phyloP scores from a whole-genome alignment of 2,888 invertebrate genomes.

The Agrilus biguttatus region DNA sequence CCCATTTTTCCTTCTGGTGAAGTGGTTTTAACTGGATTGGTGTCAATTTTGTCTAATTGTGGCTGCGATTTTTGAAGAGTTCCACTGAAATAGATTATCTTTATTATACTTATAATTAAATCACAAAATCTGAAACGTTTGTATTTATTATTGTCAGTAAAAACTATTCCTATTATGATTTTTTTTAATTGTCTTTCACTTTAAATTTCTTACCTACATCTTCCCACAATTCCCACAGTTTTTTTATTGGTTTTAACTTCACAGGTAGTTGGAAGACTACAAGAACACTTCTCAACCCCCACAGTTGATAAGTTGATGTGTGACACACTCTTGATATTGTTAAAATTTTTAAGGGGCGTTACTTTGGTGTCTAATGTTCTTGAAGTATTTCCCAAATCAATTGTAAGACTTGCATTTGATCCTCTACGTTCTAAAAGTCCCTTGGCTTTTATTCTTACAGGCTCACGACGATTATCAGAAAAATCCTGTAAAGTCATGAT shows the following conservation, averaged over 20 bases:
- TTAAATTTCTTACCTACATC: too few species aligned
- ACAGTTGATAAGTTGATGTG: constrained; percentile 26
- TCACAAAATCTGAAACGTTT: too few species aligned
- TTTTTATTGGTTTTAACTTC: neutral
- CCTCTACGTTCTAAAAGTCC: constrained; percentile 72
- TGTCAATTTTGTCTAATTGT: constrained; percentile 8
- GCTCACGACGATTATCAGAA: constrained; percentile 26
- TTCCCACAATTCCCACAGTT: neutral
- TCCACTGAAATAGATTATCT: too few species aligned
- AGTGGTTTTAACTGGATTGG: too few species aligned
- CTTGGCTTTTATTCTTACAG: constrained; percentile 41
- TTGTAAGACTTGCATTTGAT: constrained; percentile 79
- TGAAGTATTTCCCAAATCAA: constrained; percentile 49
- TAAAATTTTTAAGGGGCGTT: constrained; percentile 31
- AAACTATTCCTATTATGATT: too few species aligned
- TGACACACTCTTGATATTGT: constrained; percentile 36
- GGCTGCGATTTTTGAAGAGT: constrained; percentile 1
- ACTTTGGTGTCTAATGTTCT: constrained; percentile 28
- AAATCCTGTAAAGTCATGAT: constrained; percentile 52
- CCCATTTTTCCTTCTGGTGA: too few species aligned
- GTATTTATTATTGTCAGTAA: too few species aligned
- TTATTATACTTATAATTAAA: too few species aligned
- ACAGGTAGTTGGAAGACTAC: constrained; percentile 5
- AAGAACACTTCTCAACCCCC: constrained; percentile 18
- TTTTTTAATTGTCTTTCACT: too few species aligned